phyloP scores from a whole-genome alignment of 2,888 invertebrate genomes.

The Euplexia lucipara region DNA sequence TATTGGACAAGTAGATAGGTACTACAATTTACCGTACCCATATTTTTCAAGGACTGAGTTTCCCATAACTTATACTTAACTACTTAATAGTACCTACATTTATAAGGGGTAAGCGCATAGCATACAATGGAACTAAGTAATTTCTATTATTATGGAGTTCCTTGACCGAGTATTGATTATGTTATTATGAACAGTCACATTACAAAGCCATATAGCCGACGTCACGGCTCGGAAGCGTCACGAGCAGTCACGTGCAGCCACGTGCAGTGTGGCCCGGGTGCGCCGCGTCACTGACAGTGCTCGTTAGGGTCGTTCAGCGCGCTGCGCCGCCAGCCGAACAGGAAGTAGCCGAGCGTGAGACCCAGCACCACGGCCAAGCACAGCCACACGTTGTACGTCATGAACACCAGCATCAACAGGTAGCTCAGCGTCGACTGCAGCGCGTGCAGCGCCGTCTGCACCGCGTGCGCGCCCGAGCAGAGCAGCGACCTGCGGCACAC shows the following conservation, averaged over 20 bases:
- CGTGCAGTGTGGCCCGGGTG: neutral
- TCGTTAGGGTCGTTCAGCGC: slow-evolving; percentile 95
- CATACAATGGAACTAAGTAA: no score
- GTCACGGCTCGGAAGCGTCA: neutral
- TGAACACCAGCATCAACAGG: slow-evolving; percentile 98
- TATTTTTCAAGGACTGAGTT: no score
- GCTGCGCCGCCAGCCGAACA: slow-evolving; percentile 98
- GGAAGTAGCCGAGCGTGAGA: slow-evolving; percentile 97
- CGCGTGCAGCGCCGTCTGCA: slow-evolving; percentile 96
- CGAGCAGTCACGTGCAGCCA: no score
- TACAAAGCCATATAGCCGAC: neutral
- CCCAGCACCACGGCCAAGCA: slow-evolving; percentile 97
- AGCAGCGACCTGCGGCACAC: slow-evolving; percentile 22
- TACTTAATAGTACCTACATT: no score
- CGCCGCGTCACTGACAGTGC: slow-evolving; percentile 94
- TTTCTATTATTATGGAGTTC: no score
- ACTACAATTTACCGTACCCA: no score
- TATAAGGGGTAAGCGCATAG: no score
- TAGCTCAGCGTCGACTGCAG: slow-evolving; percentile 97
- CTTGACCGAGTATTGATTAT: no score
- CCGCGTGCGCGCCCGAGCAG: slow-evolving; percentile 93
- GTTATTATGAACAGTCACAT: neutral
- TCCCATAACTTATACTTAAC: no score
- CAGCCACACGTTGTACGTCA: slow-evolving; percentile 99
- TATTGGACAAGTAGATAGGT: no score